Evolutionary conservation across 2,888 invertebrate genomes (phyloP), one percentile per base, ranked within the genome.

Genomic region (Nemotelus nigrinus): DNA sequence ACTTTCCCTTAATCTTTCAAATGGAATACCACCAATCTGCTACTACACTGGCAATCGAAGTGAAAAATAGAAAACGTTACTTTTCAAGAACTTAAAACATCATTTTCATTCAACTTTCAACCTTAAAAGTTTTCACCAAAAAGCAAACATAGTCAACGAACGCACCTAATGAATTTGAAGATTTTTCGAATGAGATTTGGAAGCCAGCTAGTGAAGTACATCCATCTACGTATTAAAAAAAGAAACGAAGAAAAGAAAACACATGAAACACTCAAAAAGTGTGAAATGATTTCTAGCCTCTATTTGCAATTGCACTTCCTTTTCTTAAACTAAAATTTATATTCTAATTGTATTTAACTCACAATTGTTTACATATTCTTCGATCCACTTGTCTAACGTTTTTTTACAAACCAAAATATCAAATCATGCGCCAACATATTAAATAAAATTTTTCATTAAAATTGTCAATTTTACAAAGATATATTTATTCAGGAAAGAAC

Each of bases 311-410:
- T 50, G 50, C 50, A 44, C 6, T 65, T 58, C 7, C 25, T 8
- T 58, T 25, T 25, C n/a, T 58, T 58, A 58, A 58, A 58, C 58
- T 58, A 58, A 58, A 58, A 8, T 58, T 58, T 10, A 58, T 25
- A 58, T 58, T 57, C 55, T 71, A 55, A 25, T 25, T 25, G 25
- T 7, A 25, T 74, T 64, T 7, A 44, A 77, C 77, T 77, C 77
- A 77, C 77, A 68, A 77, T 77, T 67, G 47, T 77, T 77, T 68
- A 77, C 67, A 77, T 58, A 77, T 39, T 77, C 68, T 67, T 77
- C 67, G 57, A 68, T 77, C 77, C 77, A 77, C 41, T 77, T 47
- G 58, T 65, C 77, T 77, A 77, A 65, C 64, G 25, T 65, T 77
- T 55, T 57, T 25, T 50, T 25, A 77, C 45, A 77, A 68, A 77